phyloP scores from a whole-genome alignment of 2,113 vertebrate genomes.

The Cairina moschata region DNA sequence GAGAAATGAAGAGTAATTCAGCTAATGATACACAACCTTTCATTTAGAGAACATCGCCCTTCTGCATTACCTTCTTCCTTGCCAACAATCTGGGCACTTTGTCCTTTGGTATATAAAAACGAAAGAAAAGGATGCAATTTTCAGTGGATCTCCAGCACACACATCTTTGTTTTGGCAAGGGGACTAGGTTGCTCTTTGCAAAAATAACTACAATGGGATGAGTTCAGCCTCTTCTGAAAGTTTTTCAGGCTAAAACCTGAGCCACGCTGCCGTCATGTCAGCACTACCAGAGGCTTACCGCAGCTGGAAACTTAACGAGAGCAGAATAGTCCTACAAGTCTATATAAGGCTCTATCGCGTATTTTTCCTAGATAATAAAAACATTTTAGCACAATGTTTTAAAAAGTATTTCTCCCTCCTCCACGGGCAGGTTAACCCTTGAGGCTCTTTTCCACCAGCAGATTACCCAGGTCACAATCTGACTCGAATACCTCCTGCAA shows the following conservation, averaged over 20 bases:
- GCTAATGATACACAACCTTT: not conserved
- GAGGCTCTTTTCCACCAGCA: not conserved
- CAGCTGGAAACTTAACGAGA: not conserved
- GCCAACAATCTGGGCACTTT: not conserved
- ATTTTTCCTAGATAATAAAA: not conserved
- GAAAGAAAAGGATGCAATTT: conserved; percentile 23
- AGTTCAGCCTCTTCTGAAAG: conserved; percentile 12
- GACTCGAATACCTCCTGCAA: not conserved
- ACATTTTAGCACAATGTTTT: not conserved
- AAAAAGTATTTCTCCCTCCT: not conserved
- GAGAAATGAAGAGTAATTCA: not conserved
- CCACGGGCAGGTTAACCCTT: not conserved
- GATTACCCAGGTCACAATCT: not conserved
- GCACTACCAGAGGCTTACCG: not conserved
- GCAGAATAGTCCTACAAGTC: not conserved
- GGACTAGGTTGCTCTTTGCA: not conserved
- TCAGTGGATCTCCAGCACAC: fast-evolving
- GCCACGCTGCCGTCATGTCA: not conserved
- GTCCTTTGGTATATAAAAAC: not conserved
- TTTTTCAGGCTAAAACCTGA: not conserved
- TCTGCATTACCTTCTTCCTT: not conserved
- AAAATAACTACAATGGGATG: not conserved
- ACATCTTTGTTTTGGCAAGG: not conserved
- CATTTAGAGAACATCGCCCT: not conserved
- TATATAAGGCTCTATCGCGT: not conserved